Percentiles rank a stretch among this genome's conserved stretches.
Conservation (phyloP, 2,113 vertebrate species). For the Anarhynchus alexandrinus region DNA sequence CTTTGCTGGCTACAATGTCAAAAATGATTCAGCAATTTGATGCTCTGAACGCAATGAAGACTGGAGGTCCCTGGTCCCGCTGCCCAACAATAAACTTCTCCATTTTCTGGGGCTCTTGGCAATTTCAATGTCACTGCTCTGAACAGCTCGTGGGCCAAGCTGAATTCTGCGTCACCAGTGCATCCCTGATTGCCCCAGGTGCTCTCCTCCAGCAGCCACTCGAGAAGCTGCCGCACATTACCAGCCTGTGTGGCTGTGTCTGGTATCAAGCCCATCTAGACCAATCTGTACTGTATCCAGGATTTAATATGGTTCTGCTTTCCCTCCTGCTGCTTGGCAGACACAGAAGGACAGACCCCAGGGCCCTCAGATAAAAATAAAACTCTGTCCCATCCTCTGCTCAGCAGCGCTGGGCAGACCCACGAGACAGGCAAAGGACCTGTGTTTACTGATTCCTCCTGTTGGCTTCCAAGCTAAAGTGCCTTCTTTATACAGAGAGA, state of each 20-base stretch:
- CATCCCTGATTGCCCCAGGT: not conserved
- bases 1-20: not conserved
- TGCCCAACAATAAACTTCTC: not conserved
- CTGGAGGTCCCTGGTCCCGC: not conserved
- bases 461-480: not conserved
- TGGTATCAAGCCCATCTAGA: not conserved
- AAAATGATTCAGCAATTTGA: not conserved
- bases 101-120: not conserved
- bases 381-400: not conserved
- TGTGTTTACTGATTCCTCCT: not conserved
- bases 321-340: not conserved
- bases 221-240: fast-evolving
- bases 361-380: not conserved
- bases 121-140: not conserved
- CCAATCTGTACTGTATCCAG: not conserved
- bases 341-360: not conserved
- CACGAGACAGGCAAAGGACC: not conserved
- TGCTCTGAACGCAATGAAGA: not conserved
- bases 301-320: not conserved
- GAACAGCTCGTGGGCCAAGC: not conserved
- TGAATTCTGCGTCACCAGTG: not conserved
- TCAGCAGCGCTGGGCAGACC: not conserved
- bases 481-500: not conserved
- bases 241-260: not conserved
- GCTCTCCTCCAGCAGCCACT: not conserved